phyloP scores from a whole-genome alignment of 2,888 invertebrate genomes.

The Apodemia hepburni region DNA sequence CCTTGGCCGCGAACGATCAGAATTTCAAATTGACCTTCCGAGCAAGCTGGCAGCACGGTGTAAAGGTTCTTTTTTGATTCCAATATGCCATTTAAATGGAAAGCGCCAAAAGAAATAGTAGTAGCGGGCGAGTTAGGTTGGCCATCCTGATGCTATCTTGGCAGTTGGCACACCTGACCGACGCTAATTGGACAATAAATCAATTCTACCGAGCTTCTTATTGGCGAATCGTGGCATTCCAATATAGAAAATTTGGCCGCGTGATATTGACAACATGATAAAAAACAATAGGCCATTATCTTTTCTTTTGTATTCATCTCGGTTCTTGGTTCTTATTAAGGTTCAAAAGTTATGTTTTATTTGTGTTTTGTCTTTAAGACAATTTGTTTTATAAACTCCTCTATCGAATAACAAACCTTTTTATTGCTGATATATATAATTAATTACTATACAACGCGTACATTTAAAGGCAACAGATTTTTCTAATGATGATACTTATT shows the following conservation, averaged over 20 bases:
- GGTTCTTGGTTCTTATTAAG: conserved; percentile 74
- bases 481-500: too few relatives aligned
- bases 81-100: conserved; percentile 76
- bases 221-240: conserved; percentile 79
- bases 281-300: conserved; percentile 77
- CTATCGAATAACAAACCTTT: too few relatives aligned
- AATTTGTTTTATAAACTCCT: conserved; percentile 75
- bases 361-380: conserved; percentile 69
- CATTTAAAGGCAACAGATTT: too few relatives aligned
- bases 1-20: too few relatives aligned
- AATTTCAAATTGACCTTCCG: too few relatives aligned
- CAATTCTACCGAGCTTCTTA: conserved; percentile 79
- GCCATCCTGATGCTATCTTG: conserved; percentile 78
- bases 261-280: conserved; percentile 80
- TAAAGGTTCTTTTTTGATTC: conserved; percentile 77
- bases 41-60: too few relatives aligned
- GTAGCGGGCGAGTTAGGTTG: conserved; percentile 72
- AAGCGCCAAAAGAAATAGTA: conserved; percentile 75
- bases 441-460: too few relatives aligned
- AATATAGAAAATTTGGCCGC: conserved; percentile 80
- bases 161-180: conserved; percentile 81
- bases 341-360: conserved; percentile 68
- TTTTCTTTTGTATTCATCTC: conserved; percentile 79
- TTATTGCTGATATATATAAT: too few relatives aligned
- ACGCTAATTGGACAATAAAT: conserved; percentile 81